Evolutionary conservation across 2,888 invertebrate genomes (phyloP), one percentile per base, ranked within the genome.

Genomic region (Helleia helle): DNA sequence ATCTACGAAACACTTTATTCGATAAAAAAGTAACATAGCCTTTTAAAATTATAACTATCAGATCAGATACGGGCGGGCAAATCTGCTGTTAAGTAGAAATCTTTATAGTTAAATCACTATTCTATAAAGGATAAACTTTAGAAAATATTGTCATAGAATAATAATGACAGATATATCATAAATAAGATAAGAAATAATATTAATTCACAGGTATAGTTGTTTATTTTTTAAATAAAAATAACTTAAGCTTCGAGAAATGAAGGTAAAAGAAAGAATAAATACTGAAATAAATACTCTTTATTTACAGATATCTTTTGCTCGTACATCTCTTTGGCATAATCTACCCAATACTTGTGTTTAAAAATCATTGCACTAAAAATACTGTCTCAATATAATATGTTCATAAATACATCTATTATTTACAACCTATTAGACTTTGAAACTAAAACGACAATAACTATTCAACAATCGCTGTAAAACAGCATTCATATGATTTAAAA

Each of bases 301-400:
- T 76, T 75, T 75, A 77, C 71, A 77, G 66, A 68, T 58, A 65
- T 62, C 58, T 60, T 67, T 49, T 52, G 40, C 55, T 68, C 72
- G 73, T 72, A 75, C 73, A 77, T 61, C 63, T 80, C 81, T 80
- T 81, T 81, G 80, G 81, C 67, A 75, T 79, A 65, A 69, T 63
- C 77, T 77, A 79, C 71, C 64, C 73, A 71, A 54, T 52, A 50
- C 44, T 49, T 56, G 56, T 56, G 48, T 58, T 55, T 55, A 56
- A 51, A 46, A 56, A 56, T 63, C 64, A 81, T 80, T 80, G 80
- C 80, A 79, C 80, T 71, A 64, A 71, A 72, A 76, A 79, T 77
- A 77, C 74, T 76, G 74, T 57, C 55, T 53, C 52, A 44, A 42
- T 31, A 17, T 25, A 43, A 45, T 44, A 18, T 46, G 30, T 30